These are phyloP conservation scores for Meriones psammophilus DNA, from an alignment of 2,797 vertebrate species.

Conservation along the genomic window DNA sequence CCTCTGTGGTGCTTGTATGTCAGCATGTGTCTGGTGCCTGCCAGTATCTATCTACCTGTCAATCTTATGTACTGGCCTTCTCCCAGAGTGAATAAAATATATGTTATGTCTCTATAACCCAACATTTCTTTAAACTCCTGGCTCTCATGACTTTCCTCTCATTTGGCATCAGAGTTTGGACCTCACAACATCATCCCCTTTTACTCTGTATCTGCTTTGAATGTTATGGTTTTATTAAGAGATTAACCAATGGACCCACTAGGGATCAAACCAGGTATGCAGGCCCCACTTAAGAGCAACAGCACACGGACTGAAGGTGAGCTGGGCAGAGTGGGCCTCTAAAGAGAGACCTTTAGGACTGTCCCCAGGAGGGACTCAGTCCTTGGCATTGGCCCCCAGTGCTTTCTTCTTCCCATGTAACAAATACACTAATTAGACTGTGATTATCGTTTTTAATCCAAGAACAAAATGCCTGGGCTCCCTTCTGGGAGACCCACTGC, in stretches of 20 bases:
- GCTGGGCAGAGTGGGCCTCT: background rate
- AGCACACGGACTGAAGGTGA: background rate
- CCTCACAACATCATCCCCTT: background rate
- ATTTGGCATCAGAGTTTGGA: background rate
- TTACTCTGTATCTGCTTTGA: background rate
- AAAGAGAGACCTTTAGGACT: background rate
- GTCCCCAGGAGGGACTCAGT: background rate
- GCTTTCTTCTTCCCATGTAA: constrained; percentile 49
- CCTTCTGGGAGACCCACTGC: background rate
- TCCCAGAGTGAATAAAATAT: background rate
- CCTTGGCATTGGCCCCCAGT: background rate
- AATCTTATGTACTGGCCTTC: background rate
- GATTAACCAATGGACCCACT: background rate
- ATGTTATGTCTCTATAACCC: background rate
- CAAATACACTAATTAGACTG: background rate
- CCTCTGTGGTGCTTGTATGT: no score
- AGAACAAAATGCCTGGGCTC: background rate
- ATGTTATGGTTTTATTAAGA: background rate
- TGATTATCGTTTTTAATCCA: constrained; percentile 36
- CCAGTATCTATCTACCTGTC: background rate
- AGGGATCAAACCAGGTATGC: background rate
- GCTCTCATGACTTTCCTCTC: background rate
- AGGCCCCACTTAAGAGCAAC: constrained; percentile 1
- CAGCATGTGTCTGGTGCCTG: background rate
- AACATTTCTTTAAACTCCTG: background rate